Base-by-base conservation (phyloP, 2,888 invertebrate species). In the Maniola hyperantus region DNA sequence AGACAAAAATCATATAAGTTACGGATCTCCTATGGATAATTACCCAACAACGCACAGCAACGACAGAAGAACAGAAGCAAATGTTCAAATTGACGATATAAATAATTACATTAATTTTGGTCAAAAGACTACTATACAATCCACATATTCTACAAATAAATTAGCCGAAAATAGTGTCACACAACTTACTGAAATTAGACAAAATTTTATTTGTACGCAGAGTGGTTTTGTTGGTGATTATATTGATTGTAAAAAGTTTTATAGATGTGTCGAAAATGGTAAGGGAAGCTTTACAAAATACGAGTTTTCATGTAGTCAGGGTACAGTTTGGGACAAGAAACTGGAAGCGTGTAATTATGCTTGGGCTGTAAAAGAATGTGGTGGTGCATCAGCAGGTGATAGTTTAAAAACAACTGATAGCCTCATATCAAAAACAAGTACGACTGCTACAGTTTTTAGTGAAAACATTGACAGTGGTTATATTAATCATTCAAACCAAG, bases 241-340 rank as follows among this genome's bases (percentile, higher is more conserved):
- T 67, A 77, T 87, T 26, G 91, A 95, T 74, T 96, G 96, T 73
- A 93, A 87, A 67, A 95, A 94, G 76, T 96, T 96, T 83, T 95
- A 95, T 73, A 90, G 95, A 71, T 96, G 96, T 77, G 94, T 95
- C 0, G 84, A 86, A 67, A 86, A 88, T 69, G 91, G 91, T 13
- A 80, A 77, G 68, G 85, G 87, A 65, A 82, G 84, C 18, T 93
- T 79, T 70, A 91, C 80, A 6, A 92, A 88, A 74, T 93, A 93
- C 71, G 92, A 93, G 71, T 94, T 94, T 78, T 79, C 85, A 8
- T 94, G 94, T 76, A 93, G 94, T 5, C 87, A 89, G 69, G 94
- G 94, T 46, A 95, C 95, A 2, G 93, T 93, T 20, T 95, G 94
- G 94, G 94, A 95, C 81, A 79, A 88, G 65, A 81, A 81, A 64